Evolutionary conservation across 2,113 vertebrate genomes (phyloP), one percentile per base, ranked within the genome.

Genomic region (Tupaia chinensis): DNA sequence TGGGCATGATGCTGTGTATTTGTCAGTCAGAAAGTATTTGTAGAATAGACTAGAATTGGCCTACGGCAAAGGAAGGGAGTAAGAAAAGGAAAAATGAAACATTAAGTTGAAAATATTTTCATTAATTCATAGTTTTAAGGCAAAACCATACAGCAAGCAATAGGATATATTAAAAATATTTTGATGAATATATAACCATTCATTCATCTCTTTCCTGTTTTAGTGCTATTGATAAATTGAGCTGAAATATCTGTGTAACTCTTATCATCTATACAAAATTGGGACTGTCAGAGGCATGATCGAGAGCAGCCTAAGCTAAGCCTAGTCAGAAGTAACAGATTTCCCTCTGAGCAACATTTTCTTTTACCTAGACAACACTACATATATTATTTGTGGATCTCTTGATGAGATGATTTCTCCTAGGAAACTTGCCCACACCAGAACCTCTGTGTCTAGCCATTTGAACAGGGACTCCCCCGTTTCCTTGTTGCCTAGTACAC

Each of bases 181-280:
- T 92, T 91, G 60, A 93, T 95, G 53, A 93, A 54, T 82, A 91
- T 70, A 85, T 95, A 66, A 91, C n/a, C 61, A 76, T 73, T 97
- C 65, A 93, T 92, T 95, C 86, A 93, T 92, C 79, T 91, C 34
- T 89, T 94, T 91, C 56, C 60, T 92, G 4, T 94, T 94, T 93
- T 70, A 96, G 20, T 91, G 89, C 60, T 92, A 66, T 85, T 97
- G 66, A 90, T 92, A n/a, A 97, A 95, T 95, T 97, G 82, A 97
- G 95, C 81, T 96, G 92, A 95, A 93, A 97, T 89, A 89, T 95
- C 84, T 93, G 85, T 74, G 10, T 89, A 86, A 34, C 56, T 89
- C 83, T 93, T 96, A 87, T 80, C 92, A 70, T 61, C 70, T 97
- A n/a, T 82, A 93, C 61, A 16, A 97, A 98, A 97, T 87, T 90